Base-by-base conservation (phyloP, 2,113 vertebrate genomes). In the Crotalus tigris region DNA sequence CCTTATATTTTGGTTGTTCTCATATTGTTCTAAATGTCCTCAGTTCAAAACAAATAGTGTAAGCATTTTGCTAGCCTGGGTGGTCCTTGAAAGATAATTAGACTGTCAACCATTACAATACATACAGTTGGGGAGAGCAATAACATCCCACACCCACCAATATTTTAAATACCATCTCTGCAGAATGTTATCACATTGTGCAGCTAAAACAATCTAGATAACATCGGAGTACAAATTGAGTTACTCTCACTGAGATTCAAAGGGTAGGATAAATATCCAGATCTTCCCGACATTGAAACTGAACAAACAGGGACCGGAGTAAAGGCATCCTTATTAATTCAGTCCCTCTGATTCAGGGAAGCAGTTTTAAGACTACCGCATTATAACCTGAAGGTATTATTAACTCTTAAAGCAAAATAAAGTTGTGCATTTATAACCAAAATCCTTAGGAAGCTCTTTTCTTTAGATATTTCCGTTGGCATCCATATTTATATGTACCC, bases 31-130 rank as follows among this genome's bases (percentile, higher is more conserved):
- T 88, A 95, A 64, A 39, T 92, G 92, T 96, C 94, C 39, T 96
- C 93, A 88, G 95, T 94, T 95, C 94, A 94, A 92, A 95, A 93
- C 94, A 93, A 93, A 69, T 1, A 44, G 92, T 0, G 8, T 94
- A 88, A 95, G 91, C 90, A 96, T 0, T 5, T 95, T 96, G 91
- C 81, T 57, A 94, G 69, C 90, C 57, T 58, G 15, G 95, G 85
- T 94, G 89, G 94, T 93, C 93, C 95, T 96, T 95, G 97, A 95
- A 96, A 95, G 92, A 96, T 96, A 96, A 97, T 97, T 96, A 95
- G 93, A 23, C 91, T 96, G 92, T 96, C 95, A 89, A 93, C 94
- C 1, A 2, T 54, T 64, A 93, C 89, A 91, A 49, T 88, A 90
- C 94, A 92, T 94, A 93, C 94, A 94, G 89, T 91, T 94, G 93